Conservation (phyloP, 2,113 vertebrate species). For the Mirounga angustirostris region DNA sequence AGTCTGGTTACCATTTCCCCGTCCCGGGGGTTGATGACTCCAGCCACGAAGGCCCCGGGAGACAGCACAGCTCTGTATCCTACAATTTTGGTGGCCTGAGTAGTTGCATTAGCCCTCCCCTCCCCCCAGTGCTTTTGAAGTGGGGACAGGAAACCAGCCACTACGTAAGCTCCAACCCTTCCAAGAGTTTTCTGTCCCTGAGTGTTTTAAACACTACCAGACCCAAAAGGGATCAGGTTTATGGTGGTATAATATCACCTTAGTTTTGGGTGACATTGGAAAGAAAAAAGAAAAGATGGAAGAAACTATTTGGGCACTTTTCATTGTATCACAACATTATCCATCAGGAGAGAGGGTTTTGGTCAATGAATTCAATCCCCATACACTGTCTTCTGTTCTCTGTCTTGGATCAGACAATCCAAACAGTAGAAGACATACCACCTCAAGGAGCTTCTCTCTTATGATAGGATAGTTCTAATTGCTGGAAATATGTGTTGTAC, state of each 20-base stretch:
- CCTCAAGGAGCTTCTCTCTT: not conserved
- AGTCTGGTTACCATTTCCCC: conserved; percentile 54
- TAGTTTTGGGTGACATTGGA: conserved; percentile 21
- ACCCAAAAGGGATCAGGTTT: conserved; percentile 33
- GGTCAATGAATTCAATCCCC: not conserved
- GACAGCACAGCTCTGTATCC: not conserved
- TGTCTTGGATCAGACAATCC: not conserved
- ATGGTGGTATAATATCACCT: not conserved
- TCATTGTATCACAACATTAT: not conserved
- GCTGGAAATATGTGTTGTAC: not conserved
- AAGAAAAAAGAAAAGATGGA: not conserved
- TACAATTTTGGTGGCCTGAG: not conserved
- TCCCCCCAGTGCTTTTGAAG: conserved; percentile 51
- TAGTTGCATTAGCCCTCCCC: not conserved
- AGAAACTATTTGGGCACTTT: not conserved
- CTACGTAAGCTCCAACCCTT: not conserved
- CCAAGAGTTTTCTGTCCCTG: conserved; percentile 14
- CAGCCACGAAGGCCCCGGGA: not conserved
- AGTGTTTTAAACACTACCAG: conserved; percentile 61
- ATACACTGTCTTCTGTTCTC: not conserved
- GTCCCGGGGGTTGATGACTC: not conserved
- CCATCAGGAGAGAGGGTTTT: not conserved
- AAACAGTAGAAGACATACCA: not conserved
- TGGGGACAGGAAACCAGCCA: conserved; percentile 43
- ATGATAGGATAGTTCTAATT: conserved; percentile 12